phyloP scores from a whole-genome alignment of 2,888 invertebrate species.

The Charanyca ferruginea region DNA sequence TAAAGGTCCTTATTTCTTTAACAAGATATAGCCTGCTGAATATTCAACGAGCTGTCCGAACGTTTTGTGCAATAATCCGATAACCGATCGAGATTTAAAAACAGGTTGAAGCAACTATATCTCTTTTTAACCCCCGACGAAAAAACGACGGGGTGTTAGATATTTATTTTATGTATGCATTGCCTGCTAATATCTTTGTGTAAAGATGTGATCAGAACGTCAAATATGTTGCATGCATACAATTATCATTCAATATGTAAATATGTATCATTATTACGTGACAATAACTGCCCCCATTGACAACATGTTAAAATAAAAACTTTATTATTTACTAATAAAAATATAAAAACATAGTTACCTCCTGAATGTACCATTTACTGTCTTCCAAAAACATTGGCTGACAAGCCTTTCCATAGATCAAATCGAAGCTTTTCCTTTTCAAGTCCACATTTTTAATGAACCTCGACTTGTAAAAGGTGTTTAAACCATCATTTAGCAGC shows the following conservation, averaged over 20 bases:
- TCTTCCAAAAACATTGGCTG: constrained; percentile 69
- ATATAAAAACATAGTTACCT: constrained; percentile 69
- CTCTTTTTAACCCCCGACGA: too few relatives aligned
- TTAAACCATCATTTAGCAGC: constrained; percentile 68
- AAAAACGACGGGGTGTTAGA: too few relatives aligned
- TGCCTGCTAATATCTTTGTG: neutral
- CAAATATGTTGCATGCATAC: neutral
- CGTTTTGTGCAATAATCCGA: too few relatives aligned
- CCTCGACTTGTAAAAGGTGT: constrained; percentile 66
- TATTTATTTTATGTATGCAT: too few relatives aligned
- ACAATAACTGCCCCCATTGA: too few relatives aligned
- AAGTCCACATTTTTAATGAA: constrained; percentile 68
- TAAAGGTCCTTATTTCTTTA: neutral
- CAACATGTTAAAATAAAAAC: too few relatives aligned
- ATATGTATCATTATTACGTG: neutral
- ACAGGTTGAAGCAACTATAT: too few relatives aligned
- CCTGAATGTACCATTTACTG: constrained; percentile 76
- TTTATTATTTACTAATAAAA: neutral
- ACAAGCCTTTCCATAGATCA: constrained; percentile 73
- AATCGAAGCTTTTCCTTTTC: constrained; percentile 61
- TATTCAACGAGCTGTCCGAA: too few relatives aligned
- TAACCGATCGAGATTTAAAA: too few relatives aligned
- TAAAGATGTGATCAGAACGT: neutral
- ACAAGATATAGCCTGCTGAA: too few relatives aligned
- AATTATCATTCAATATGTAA: too few relatives aligned